Base-by-base conservation (phyloP, 2,113 vertebrate genomes). In the Okapia johnstoni region DNA sequence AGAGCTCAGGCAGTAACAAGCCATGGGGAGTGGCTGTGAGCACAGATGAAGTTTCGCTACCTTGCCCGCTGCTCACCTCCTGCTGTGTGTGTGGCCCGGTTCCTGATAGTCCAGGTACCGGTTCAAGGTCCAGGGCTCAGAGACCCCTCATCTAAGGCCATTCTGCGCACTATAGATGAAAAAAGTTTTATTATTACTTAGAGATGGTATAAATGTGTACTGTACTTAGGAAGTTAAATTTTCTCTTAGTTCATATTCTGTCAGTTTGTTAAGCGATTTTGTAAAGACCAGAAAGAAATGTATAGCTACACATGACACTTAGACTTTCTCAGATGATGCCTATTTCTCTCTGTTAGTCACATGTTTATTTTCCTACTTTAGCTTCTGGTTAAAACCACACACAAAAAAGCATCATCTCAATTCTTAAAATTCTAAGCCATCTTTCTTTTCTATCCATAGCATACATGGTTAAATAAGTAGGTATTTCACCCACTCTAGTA, bases 381-480 rank as follows among this genome's bases (percentile, higher is more conserved):
- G 52, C 36, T 73, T 77, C 21, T 80, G 46, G 10, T 77, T 80
- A 17, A 17, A n/a, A 85, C 70, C 48, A 80, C 23, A 13, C 6
- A 36, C 55, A 77, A 70, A 83, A 79, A 40, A 13, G 3, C 36
- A 11, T 88, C 17, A 87, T 10, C 43, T 88, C 40, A 61, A 33
- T 5, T 90, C 60, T 70, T 91, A 84, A 90, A 55, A 88, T 81
- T 66, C 19, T 15, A 52, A 93, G 11, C 80, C 23, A 48, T 36
- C 23, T 83, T 96, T 86, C 88, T 94, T 90, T 77, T 73, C 77
- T 36, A 96, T 46, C 57, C 36, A 52, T 81, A n/a, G 46, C 4
- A 11, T 80, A 88, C 60, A 93, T 87, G n/a, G 66, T 85, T 97
- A 36, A 80, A 33, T 93, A 92, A 92, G n/a, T n/a, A n/a, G n/a